These are phyloP conservation scores for Andricus grossulariae DNA, from an alignment of 1,140 invertebrate species.

Conservation along the genomic window DNA sequence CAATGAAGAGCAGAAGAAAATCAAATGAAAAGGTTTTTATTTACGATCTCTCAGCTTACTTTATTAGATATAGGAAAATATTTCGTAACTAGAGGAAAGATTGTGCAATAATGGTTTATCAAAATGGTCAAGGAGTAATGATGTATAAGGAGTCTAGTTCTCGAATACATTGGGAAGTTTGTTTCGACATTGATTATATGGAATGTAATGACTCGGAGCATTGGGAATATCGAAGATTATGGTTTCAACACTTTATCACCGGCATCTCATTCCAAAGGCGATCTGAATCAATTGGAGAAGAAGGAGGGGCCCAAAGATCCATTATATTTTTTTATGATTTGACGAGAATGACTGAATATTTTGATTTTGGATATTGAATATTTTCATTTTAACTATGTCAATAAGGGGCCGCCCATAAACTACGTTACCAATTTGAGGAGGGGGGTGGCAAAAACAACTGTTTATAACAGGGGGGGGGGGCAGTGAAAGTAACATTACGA, in stretches of 20 bases:
- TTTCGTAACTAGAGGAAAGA: background rate
- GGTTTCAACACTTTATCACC: conserved; percentile 4
- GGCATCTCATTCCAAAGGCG: conserved; percentile 1
- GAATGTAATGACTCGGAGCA: background rate
- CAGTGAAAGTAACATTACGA: too few species aligned
- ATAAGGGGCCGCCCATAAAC: too few species aligned
- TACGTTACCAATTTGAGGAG: too few species aligned
- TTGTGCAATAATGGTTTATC: background rate
- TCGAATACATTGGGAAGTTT: too few species aligned
- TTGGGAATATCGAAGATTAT: background rate
- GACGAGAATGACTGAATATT: conserved; percentile 9
- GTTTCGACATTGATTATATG: background rate
- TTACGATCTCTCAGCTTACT: background rate
- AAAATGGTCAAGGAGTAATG: too few species aligned
- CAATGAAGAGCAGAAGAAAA: background rate
- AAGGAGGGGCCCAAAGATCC: conserved; percentile 4
- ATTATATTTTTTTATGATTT: conserved; percentile 9
- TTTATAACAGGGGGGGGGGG: too few species aligned
- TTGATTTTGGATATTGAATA: background rate
- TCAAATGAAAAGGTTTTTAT: background rate
- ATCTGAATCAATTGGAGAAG: conserved; percentile 22
- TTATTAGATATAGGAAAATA: background rate
- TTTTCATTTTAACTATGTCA: too few species aligned
- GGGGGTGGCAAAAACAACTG: too few species aligned
- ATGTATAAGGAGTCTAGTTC: too few species aligned